Evolutionary conservation across 2,888 invertebrate genomes (phyloP), one percentile per base, ranked within the genome.

Genomic region (Tineola bisselliella): DNA sequence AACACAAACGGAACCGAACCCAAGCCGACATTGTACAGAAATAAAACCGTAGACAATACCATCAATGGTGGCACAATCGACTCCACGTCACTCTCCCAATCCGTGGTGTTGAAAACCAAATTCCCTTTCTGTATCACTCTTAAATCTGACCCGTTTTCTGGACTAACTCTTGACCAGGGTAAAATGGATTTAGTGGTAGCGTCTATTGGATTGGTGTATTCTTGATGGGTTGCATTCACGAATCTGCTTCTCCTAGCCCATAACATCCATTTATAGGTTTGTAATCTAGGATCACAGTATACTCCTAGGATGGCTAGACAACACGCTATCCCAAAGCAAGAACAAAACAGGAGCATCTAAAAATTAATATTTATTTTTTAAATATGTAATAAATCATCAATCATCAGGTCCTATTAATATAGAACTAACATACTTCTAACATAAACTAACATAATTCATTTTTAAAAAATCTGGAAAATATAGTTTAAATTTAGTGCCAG

Each of bases 1-100:
- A 87, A 70, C 31, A 87, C 84, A 66, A 78, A 86, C 75, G 87
- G 87, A 73, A 87, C 81, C 10, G 87, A 84, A 63, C 87, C 87
- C 66, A 87, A 71, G 56, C 87, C 87, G 59, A 86, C 77, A 62
- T 87, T 87, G 66, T 83, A 87, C 62, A 87, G 68, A 67, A 87
- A 87, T 44, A 86, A 65, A 58, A 80, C 77, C 59, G 75, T 61
- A 1, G 87, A 87, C 59, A 87, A 63, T 65, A 87, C 63, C 30
- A 76, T 68, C n/a, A 82, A 75, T 0, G 86, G 83, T 6, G 79
- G 71, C 77, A 81, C 81, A 60, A 84, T 70, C 11, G 71, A 67
- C 30, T 69, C 63, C 44, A 73, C 69, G 58, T 62, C 63, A 56
- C 64, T 38, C 11, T 44, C 18, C n/a, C 15, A 18, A n/a, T 44